Conservation (phyloP, 2,113 vertebrate species). For the Ailuropoda melanoleuca region DNA sequence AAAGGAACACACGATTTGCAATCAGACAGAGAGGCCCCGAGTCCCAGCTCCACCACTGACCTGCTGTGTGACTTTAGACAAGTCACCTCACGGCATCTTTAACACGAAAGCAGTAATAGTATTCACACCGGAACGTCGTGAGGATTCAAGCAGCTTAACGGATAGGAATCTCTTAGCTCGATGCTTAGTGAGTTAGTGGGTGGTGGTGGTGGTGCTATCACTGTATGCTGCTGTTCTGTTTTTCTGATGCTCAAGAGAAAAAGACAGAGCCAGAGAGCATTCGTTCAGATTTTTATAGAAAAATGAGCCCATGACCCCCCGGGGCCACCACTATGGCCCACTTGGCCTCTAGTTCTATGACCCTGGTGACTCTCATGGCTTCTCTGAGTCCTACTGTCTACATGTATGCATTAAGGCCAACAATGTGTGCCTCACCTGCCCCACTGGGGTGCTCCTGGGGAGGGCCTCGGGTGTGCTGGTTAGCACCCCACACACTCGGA, state of each 20-base stretch:
- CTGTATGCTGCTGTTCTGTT: background rate
- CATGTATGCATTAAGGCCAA: background rate
- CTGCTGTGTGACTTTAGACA: background rate
- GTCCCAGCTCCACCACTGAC: background rate
- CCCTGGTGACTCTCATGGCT: background rate
- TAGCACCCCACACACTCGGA: background rate
- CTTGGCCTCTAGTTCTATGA: background rate
- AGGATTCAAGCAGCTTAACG: background rate
- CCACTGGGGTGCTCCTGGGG: background rate
- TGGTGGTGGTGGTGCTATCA: background rate
- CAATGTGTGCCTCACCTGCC: background rate
- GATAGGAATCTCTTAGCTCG: background rate
- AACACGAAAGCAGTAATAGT: background rate
- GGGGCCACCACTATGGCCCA: background rate
- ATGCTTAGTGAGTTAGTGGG: background rate
- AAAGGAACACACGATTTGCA: too few relatives aligned
- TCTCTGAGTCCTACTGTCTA: background rate
- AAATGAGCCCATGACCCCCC: background rate
- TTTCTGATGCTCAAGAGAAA: background rate
- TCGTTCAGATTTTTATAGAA: background rate
- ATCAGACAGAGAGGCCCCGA: background rate
- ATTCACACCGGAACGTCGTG: fast-evolving
- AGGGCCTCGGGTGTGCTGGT: background rate
- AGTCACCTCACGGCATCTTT: background rate
- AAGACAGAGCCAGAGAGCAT: background rate